These are phyloP conservation scores for Melanostigma gelatinosum DNA, from an alignment of 2,113 vertebrate genomes.

Conservation along the genomic window DNA sequence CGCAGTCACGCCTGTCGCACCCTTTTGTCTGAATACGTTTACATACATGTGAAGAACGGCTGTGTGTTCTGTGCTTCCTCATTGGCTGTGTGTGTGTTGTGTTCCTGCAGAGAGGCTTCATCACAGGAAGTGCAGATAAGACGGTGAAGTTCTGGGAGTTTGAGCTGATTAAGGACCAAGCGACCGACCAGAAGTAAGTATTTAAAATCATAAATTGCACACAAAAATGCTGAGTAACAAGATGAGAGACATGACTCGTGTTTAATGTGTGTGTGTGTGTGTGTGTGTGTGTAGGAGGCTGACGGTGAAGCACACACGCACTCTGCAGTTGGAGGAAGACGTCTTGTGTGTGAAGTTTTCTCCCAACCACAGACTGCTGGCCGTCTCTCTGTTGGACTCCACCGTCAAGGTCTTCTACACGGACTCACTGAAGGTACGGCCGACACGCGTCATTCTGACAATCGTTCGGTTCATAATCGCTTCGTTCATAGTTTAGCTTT, in stretches of 20 bases:
- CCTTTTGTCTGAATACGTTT: too few relatives aligned
- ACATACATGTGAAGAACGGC: too few relatives aligned
- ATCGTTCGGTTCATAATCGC: too few relatives aligned
- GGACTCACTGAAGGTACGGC: conserved; percentile 91
- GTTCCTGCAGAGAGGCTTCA: conserved; percentile 87
- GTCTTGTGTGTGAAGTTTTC: conserved; percentile 92
- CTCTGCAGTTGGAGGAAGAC: conserved; percentile 94
- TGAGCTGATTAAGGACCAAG: conserved; percentile 91
- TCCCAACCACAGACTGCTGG: conserved; percentile 90
- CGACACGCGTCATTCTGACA: neutral
- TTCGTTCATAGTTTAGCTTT: too few relatives aligned
- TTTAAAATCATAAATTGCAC: too few relatives aligned
- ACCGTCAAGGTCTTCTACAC: conserved; percentile 96
- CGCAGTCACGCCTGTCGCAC: too few relatives aligned
- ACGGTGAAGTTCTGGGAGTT: conserved; percentile 98
- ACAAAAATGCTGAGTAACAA: too few relatives aligned
- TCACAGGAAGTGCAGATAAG: conserved; percentile 95
- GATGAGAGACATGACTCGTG: too few relatives aligned
- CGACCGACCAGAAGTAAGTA: conserved; percentile 87
- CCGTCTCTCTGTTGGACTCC: conserved; percentile 92
- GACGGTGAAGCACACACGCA: conserved; percentile 89
- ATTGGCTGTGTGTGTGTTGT: conserved; percentile 6
- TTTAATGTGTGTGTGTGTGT: conserved; percentile 9
- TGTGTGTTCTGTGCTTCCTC: neutral
- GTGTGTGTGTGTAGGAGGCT: conserved; percentile 80